Evolutionary conservation across 2,113 vertebrate species (phyloP).

Genomic region (Syngnathus typhle): DNA sequence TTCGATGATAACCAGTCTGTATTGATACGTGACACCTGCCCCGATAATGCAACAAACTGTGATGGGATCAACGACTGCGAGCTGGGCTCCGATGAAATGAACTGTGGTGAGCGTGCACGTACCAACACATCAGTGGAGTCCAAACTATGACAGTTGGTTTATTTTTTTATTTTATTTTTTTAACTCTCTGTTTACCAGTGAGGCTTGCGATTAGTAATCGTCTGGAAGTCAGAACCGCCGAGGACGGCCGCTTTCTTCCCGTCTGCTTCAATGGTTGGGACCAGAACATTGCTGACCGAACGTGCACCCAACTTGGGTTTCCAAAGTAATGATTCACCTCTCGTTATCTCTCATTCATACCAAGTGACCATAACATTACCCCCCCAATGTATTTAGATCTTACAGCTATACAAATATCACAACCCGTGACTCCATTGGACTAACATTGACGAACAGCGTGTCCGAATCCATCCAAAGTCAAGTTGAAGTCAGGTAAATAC

Average conservation of each 20-base stretch:
- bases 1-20: fast-evolving
- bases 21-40: slow-evolving; percentile 40
- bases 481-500: slow-evolving; percentile 54
- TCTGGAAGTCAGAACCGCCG: slow-evolving; percentile 52
- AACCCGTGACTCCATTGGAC: slow-evolving; percentile 20
- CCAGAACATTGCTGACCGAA: slow-evolving; percentile 30
- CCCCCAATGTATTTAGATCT: neutral
- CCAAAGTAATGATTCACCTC: slow-evolving; percentile 39
- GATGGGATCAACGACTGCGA: slow-evolving; percentile 52
- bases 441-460: slow-evolving; percentile 19
- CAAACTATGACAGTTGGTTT: no score
- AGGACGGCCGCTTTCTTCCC: slow-evolving; percentile 57
- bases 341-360: neutral
- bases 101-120: slow-evolving; percentile 55
- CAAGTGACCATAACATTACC: neutral
- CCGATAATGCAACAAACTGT: slow-evolving; percentile 48
- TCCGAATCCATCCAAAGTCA: slow-evolving; percentile 42
- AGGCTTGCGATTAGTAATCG: slow-evolving; percentile 29
- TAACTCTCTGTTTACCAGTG: slow-evolving; percentile 41
- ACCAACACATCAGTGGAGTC: neutral
- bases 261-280: slow-evolving; percentile 59
- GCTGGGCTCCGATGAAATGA: slow-evolving; percentile 53
- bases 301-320: slow-evolving; percentile 63
- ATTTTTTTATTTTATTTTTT: neutral
- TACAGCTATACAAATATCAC: neutral